These are phyloP conservation scores for Enteromius argenteus DNA, from an alignment of 2,797 vertebrate species.

Conservation along the genomic window DNA sequence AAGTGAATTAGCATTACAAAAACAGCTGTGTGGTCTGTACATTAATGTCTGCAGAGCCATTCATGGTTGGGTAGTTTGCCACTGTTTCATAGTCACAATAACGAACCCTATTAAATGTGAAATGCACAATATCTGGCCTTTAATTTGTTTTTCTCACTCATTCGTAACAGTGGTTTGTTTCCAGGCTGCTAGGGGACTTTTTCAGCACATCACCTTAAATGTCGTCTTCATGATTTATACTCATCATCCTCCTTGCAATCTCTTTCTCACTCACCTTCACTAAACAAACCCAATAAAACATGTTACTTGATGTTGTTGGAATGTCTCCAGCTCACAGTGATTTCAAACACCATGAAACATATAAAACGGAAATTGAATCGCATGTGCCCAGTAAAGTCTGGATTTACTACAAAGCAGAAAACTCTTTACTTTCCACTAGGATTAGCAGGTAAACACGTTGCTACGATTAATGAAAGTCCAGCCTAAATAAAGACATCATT, in stretches of 20 bases:
- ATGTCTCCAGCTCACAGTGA: background rate
- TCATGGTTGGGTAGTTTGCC: conserved; percentile 18
- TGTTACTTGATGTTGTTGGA: background rate
- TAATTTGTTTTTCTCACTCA: conserved; percentile 12
- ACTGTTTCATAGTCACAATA: conserved; percentile 26
- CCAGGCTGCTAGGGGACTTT: background rate
- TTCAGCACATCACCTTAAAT: conserved; percentile 5
- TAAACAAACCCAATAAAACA: background rate
- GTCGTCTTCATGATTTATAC: conserved; percentile 2
- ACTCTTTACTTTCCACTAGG: background rate
- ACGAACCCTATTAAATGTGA: conserved; percentile 25
- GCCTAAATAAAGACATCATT: background rate
- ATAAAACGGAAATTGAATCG: background rate
- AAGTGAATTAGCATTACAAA: conserved; percentile 15
- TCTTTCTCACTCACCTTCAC: background rate
- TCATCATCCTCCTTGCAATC: background rate
- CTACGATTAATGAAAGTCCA: background rate
- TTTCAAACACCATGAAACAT: conserved; percentile 15
- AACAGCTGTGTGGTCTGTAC: background rate
- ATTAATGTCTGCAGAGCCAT: conserved; percentile 1
- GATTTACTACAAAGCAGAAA: background rate
- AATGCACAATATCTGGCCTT: conserved; percentile 25
- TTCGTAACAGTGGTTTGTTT: background rate
- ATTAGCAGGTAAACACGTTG: background rate
- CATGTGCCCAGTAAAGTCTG: background rate